A percentile compares a stretch with the other conserved stretches of the same genome.
Evolutionary conservation across 2,888 invertebrate species (phyloP).

Genomic region (Athalia rosae): DNA sequence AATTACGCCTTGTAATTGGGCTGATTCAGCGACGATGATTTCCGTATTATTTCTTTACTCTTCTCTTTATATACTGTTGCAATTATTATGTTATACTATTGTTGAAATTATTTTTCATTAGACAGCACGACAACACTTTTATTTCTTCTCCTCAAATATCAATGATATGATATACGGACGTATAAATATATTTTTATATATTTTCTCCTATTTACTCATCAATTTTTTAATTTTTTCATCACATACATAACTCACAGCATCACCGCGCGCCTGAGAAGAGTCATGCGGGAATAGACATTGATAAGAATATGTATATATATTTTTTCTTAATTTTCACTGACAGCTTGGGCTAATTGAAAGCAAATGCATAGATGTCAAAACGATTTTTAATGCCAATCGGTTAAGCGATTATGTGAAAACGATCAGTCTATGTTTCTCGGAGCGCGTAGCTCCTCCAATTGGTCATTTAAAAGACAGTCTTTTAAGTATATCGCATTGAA

Average conservation of each 20-base stretch:
- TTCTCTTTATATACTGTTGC: background rate
- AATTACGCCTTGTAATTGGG: too few species aligned
- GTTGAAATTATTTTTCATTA: background rate
- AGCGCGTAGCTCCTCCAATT: slow-evolving; percentile 17
- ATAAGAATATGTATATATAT: background rate
- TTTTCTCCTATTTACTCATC: background rate
- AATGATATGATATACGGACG: background rate
- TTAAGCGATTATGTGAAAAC: too few species aligned
- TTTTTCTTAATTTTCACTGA: background rate
- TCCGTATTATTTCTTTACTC: background rate
- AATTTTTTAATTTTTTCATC: too few species aligned
- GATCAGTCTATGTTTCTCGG: background rate
- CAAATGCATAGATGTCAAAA: too few species aligned
- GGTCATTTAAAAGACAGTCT: background rate
- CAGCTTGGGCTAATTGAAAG: too few species aligned
- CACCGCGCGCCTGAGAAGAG: background rate
- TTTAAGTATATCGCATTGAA: too few species aligned
- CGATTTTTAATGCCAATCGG: too few species aligned
- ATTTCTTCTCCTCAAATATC: background rate
- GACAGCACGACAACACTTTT: background rate
- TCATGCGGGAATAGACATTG: background rate
- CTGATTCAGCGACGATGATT: too few species aligned
- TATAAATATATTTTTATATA: slow-evolving; percentile 6
- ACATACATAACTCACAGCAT: background rate
- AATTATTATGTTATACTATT: background rate